phyloP scores from a whole-genome alignment of 1,140 invertebrate genomes.

The Helicoverpa zea region DNA sequence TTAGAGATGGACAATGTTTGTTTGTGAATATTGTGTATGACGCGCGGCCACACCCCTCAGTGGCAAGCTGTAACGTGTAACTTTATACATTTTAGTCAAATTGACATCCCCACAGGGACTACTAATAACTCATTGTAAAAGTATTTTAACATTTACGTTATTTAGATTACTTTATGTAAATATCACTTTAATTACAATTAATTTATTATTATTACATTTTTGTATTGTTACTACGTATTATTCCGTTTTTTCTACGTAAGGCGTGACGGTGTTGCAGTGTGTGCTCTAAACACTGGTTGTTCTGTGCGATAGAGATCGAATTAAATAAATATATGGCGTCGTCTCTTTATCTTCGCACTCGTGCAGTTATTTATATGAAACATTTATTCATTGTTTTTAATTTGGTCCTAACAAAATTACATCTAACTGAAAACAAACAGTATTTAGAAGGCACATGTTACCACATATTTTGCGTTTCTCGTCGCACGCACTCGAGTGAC shows the following conservation, averaged over 20 bases:
- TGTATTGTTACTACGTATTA: constrained; percentile 49
- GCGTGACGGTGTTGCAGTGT: constrained; percentile 9
- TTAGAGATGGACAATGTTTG: no score
- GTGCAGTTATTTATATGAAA: neutral
- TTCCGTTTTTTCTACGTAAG: constrained; percentile 39
- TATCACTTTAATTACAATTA: constrained; percentile 48
- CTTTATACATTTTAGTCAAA: constrained; percentile 47
- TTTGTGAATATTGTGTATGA: neutral
- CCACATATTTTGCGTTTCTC: neutral
- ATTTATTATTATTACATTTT: constrained; percentile 47
- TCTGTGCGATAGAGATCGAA: neutral
- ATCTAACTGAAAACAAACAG: neutral
- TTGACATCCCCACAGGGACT: constrained; percentile 37
- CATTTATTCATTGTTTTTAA: constrained; percentile 1
- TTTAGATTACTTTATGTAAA: constrained; percentile 47
- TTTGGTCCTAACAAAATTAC: neutral
- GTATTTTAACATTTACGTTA: constrained; percentile 46
- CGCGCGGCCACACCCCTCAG: neutral
- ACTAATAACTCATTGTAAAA: constrained; percentile 46
- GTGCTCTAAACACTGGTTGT: constrained; percentile 3
- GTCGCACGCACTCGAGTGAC: neutral
- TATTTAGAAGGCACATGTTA: constrained; percentile 25
- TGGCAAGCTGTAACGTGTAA: constrained; percentile 29
- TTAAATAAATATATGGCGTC: neutral
- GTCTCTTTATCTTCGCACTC: neutral